These are phyloP conservation scores for Anastrepha obliqua DNA, from an alignment of 1,140 invertebrate genomes.

Conservation along the genomic window DNA sequence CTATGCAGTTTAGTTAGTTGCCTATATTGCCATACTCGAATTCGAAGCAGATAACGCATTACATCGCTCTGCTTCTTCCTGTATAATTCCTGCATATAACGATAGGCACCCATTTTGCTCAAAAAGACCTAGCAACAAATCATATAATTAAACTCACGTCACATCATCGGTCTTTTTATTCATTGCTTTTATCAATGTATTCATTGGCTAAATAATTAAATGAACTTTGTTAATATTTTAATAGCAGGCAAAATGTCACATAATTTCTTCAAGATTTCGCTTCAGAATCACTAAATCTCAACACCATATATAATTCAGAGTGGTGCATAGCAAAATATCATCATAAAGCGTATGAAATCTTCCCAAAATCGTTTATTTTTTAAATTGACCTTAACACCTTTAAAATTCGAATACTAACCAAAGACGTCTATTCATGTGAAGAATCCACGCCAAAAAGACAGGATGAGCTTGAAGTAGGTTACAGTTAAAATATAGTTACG, in stretches of 20 bases:
- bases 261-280: not conserved
- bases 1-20: constrained; percentile 97
- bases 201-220: no score
- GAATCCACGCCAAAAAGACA: no score
- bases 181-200: no score
- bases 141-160: constrained; percentile 76
- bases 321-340: constrained; percentile 41
- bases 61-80: constrained; percentile 99
- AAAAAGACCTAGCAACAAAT: constrained; percentile 80
- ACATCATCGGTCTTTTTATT: constrained; percentile 80
- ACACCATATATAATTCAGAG: not conserved
- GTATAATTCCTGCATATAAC: constrained; percentile 99
- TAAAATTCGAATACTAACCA: no score
- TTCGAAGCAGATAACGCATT: constrained; percentile 92
- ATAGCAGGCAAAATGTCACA: no score
- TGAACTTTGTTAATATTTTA: no score
- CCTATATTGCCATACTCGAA: constrained; percentile 98
- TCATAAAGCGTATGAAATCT: not conserved
- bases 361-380: no score
- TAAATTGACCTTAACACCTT: no score
- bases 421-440: no score
- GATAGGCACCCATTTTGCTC: constrained; percentile 96
- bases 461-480: no score
- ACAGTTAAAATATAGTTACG: no score
- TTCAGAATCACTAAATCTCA: constrained; percentile 21